A percentile compares a stretch with the other conserved stretches of the same genome.
Evolutionary conservation across 2,797 vertebrate genomes (phyloP).

Genomic region (Sebastes elongatus): DNA sequence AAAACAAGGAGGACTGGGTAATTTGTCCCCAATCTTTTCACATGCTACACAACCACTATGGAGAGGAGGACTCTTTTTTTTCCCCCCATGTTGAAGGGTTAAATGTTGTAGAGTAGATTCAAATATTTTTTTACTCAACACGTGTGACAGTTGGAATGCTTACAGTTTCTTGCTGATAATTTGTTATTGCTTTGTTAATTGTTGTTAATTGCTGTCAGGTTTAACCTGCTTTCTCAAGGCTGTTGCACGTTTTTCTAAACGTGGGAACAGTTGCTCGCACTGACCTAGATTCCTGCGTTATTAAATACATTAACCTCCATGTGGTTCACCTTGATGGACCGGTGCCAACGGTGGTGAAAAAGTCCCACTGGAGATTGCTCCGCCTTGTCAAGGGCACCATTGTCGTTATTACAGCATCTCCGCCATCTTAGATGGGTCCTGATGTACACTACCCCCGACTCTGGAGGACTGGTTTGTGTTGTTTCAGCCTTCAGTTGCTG

Average conservation of each 20-base stretch:
- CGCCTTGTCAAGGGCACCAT: neutral
- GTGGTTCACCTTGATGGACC: neutral
- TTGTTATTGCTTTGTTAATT: neutral
- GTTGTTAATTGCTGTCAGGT: neutral
- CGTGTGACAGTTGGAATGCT: neutral
- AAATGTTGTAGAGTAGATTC: neutral
- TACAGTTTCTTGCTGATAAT: neutral
- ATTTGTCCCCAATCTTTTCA: neutral
- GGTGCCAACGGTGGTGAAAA: neutral
- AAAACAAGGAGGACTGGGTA: neutral
- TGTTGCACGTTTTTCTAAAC: neutral
- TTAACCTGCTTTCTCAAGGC: neutral
- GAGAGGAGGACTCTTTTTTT: neutral
- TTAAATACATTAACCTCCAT: neutral
- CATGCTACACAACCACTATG: neutral
- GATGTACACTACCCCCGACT: neutral
- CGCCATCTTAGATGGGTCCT: neutral
- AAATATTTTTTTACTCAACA: neutral
- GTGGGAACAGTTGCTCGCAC: neutral
- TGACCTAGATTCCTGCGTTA: neutral
- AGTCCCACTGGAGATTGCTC: neutral
- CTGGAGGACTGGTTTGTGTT: neutral
- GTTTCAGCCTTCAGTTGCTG: neutral
- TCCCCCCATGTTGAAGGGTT: neutral
- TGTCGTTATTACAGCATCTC: neutral